phyloP scores from a whole-genome alignment of 2,888 invertebrate species.

The Ochropleura leucogaster region DNA sequence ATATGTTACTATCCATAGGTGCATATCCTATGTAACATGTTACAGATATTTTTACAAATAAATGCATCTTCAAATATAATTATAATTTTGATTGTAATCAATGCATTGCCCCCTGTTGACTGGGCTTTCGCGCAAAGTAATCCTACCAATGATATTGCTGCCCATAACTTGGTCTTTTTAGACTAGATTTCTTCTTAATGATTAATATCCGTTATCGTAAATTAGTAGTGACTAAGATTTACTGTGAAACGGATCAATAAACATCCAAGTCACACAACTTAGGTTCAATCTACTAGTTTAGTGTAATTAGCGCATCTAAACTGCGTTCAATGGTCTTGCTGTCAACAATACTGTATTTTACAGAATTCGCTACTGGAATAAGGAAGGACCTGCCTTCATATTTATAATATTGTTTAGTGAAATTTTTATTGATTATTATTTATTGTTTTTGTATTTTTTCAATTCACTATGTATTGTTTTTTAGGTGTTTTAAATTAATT shows the following conservation, averaged over 20 bases:
- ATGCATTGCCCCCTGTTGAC: no score
- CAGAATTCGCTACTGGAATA: neutral
- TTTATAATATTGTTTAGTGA: no score
- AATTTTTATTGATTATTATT: no score
- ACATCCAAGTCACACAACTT: neutral
- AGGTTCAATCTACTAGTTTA: neutral
- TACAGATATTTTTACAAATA: no score
- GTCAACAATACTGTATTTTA: neutral
- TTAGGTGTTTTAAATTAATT: no score
- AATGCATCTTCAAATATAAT: no score
- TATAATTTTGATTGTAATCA: neutral
- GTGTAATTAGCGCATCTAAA: neutral
- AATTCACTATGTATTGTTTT: no score
- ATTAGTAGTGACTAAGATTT: neutral
- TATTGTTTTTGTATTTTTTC: no score
- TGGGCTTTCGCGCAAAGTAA: neutral
- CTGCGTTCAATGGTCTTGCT: neutral
- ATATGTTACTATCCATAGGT: no score
- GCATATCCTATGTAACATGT: no score
- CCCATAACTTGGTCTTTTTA: neutral
- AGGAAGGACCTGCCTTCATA: neutral
- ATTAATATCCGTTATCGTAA: slow-evolving; percentile 2
- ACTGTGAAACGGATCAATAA: neutral
- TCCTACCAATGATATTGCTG: neutral
- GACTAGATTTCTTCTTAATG: neutral